Base-by-base conservation (phyloP, 2,797 vertebrate species). In the Naso thynnoides region DNA sequence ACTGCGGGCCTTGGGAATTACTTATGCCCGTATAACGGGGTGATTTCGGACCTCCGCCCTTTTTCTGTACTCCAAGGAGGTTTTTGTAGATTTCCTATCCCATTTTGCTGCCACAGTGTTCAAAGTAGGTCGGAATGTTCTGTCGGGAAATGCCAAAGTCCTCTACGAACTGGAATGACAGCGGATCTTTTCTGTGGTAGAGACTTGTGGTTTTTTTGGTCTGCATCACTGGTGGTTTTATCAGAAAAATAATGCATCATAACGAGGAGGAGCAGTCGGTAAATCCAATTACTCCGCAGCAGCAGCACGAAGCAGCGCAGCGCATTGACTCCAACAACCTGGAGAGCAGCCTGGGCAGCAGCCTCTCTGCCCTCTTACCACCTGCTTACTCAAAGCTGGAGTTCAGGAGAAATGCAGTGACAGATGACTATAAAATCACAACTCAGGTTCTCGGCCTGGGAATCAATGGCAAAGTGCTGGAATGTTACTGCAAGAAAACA, bases 381-480 rank as follows among this genome's bases (percentile, higher is more conserved):
- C 81, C 86, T 60, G 77, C 87, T 64, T 86, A 86, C 57, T 78
- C 81, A 8, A 94, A 92, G 58, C 86, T 92, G 69, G 95, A 97
- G 69, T 95, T 97, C 81, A 96, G 92, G 89, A 96, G 95, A 73
- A 91, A 96, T 1, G 94, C 96, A 2, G 96, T 98, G 82, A 97
- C 96, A 0, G 96, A 98, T 10, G 97, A 98, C 85, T 98, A 97
- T 85, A 96, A 95, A 78, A 92, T 98, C 73, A 97, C 97, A 81
- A 91, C 96, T 29, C 94, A 95, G 76, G 97, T 98, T 21, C 94
- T 98, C 60, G 97, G 97, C 26, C 93, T 97, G 72, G 97, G 97
- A 38, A 96, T 98, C 86, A 98, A 96, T 65, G 97, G 97, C 61
- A 97, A 96, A 89, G 97, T 98, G 52, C 66, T 97, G 90, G 96